Evolutionary conservation across 2,113 vertebrate species (phyloP), one percentile per base, ranked within the genome.

Genomic region (Ictalurus punctatus): DNA sequence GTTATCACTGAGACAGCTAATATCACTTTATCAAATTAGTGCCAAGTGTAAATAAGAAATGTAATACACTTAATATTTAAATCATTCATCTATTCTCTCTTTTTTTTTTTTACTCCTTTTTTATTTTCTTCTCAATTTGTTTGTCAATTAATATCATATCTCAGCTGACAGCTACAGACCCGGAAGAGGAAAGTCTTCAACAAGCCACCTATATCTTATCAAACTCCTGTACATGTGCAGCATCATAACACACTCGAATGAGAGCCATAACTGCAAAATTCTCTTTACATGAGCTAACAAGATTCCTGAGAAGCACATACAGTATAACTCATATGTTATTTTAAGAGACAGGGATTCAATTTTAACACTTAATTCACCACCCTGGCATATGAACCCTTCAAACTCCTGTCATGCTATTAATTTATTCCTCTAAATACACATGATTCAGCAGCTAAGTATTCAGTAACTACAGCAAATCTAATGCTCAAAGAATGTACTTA

Each of bases 1-100:
- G 67, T 83, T 92, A 91, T 94, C 92, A 90, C 91, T 93, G 78
- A 30, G 3, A 10, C 4, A 27, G 81, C 48, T 56, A 17, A 56
- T 59, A 54, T 65, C 1, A 69, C 69, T 61, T 27, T 63, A 10
- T 52, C 8, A 30, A 25, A 25, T 4, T 25, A 44, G 21, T 23
- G 17, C 30, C 4, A 25, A 83, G 37, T 34, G 23, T 69, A 14
- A 56, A 56, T 56, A 63, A 34, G 7, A 83, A 59, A n/a, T 58
- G 1, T 21, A 59, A 59, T 58, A 25, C 21, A 83, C n/a, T 25
- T 40, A 17, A 63, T 14, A 12, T 14, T 69, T 12, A n/a, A 69
- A 69, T 30, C 3, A 30, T 69, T 7, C 30, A 6, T 17, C n/a
- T 30, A 17, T 71, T 6, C 69, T 71, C 17, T 59, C 58, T 1